Evolutionary conservation across 1,140 invertebrate species (phyloP).

Genomic region (Bombus cullumanus): DNA sequence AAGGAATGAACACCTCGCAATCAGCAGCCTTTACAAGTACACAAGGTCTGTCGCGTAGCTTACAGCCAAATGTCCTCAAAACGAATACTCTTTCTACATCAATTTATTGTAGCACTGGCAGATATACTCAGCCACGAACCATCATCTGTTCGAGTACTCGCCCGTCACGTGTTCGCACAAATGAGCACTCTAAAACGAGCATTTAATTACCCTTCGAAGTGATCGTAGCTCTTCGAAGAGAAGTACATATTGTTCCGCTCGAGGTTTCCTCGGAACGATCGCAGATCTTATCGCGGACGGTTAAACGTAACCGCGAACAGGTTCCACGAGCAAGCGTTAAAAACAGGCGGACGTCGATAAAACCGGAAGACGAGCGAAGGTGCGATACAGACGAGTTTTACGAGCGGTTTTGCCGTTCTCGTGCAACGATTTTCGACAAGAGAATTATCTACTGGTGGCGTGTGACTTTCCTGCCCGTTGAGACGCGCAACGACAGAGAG

Average conservation of each 20-base stretch:
- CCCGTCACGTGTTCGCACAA: not conserved
- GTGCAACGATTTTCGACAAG: slow-evolving; percentile 32
- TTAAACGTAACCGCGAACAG: slow-evolving; percentile 19
- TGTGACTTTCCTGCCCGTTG: not conserved
- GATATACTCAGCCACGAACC: not conserved
- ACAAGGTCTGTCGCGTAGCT: not conserved
- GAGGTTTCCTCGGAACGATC: slow-evolving; percentile 36
- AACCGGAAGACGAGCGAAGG: slow-evolving; percentile 29
- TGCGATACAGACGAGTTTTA: slow-evolving; percentile 34
- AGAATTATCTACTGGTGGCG: not conserved
- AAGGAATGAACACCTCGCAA: slow-evolving; percentile 8
- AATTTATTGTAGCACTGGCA: not conserved
- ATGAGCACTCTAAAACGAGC: slow-evolving; percentile 41
- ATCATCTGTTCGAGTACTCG: not conserved
- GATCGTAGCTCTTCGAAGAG: slow-evolving; percentile 37
- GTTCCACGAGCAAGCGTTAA: slow-evolving; percentile 14
- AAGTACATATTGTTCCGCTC: slow-evolving; percentile 12
- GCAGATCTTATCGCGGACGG: not conserved
- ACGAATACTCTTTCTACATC: not conserved
- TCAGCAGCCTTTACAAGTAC: not conserved
- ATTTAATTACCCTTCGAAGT: slow-evolving; percentile 52
- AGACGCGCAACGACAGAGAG: not conserved
- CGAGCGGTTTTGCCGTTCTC: not conserved
- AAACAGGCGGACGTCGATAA: slow-evolving; percentile 51
- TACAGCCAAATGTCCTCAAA: not conserved